Base-by-base conservation (phyloP, 2,888 invertebrate genomes). In the Orthonevra nobilis region DNA sequence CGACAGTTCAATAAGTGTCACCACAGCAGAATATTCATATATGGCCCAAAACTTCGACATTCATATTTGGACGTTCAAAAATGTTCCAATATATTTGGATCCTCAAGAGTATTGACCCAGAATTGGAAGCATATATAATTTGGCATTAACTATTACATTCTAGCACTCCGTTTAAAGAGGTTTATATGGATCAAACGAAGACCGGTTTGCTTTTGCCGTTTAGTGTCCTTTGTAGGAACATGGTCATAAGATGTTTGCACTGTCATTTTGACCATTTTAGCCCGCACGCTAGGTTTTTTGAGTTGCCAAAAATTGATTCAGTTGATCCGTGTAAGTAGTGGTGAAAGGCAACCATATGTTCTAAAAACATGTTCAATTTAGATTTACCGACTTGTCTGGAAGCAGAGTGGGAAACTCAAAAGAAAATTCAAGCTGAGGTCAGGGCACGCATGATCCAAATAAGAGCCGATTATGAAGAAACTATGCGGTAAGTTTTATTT, bases 31-130 rank as follows among this genome's bases (percentile, higher is more conserved):
- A 9, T 87, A 86, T 82, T 75, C 63, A 1, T 83, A 83, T 66
- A 14, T 23, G 2, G 82, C 81, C n/a, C 46, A 82, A 1, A 48
- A 82, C 5, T 88, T 85, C 63, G 40, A 74, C 20, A 82, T 87
- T 0, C 86, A 87, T 38, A 79, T 87, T 6, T 87, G 87, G 88
- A 82, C 84, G 6, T 64, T 87, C 7, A 84, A 84, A 10, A 83
- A 86, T 81, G 85, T 87, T 0, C 84, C 87, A 2, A 74, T 87
- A 20, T 75, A 83, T 3, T 84, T 87, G 23, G 32, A 81, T 1
- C 77, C 83, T 3, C 3, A 83, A 28, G 81, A 81, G 87, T 87
- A 81, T 83, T 83, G 9, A 19, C 7, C 4, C n/a, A 12, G 3
- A 12, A 6, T 9, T 4, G 1, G 2, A 1, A 12, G n/a, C 1